Evolutionary conservation across 2,113 vertebrate species (phyloP).

Genomic region (Anhinga rufa): DNA sequence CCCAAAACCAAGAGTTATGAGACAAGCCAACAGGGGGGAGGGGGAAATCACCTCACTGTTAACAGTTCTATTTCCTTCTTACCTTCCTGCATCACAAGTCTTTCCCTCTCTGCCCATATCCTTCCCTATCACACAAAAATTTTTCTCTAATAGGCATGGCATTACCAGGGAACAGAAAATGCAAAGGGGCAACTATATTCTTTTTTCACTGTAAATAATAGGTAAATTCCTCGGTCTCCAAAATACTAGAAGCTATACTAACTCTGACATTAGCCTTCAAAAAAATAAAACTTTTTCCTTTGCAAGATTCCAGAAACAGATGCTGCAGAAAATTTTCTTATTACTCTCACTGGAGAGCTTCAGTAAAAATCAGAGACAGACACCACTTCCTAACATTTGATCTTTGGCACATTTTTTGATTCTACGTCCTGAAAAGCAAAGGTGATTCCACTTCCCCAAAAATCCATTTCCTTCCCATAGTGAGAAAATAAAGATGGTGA

Average conservation of each 20-base stretch:
- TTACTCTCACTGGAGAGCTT: background rate
- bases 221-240: background rate
- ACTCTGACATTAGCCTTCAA: background rate
- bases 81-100: background rate
- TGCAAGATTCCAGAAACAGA: background rate
- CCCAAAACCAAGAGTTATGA: background rate
- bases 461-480: background rate
- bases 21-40: background rate
- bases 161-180: background rate
- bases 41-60: background rate
- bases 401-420: background rate
- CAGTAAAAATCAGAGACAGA: background rate
- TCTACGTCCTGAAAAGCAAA: background rate
- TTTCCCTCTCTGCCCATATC: background rate
- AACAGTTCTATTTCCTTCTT: background rate
- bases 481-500: background rate
- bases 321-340: background rate
- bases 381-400: background rate
- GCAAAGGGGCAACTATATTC: background rate
- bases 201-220: background rate
- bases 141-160: background rate
- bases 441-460: background rate
- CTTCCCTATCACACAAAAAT: background rate
- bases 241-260: background rate
- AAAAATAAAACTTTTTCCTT: background rate